phyloP scores from a whole-genome alignment of 2,113 vertebrate species.

The Antechinus flavipes region DNA sequence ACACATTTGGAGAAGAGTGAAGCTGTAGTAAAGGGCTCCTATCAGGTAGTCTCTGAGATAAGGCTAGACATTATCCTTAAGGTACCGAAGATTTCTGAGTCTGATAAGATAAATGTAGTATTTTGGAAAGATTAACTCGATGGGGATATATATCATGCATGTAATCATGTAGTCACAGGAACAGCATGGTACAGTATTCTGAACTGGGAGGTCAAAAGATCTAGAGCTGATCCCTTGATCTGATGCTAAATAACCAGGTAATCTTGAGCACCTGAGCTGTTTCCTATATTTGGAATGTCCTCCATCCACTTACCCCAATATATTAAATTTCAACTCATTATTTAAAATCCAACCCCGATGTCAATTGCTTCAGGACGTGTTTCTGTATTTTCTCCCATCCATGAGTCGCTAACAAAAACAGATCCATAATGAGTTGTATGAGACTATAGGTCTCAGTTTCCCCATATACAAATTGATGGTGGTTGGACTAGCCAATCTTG shows the following conservation, averaged over 20 bases:
- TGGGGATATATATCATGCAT: not conserved
- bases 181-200: not conserved
- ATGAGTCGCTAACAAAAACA: too few relatives aligned
- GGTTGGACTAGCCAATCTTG: too few relatives aligned
- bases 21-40: not conserved
- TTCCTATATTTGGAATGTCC: too few relatives aligned
- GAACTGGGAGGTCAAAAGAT: not conserved
- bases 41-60: not conserved
- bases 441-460: not conserved
- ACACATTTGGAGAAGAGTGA: not conserved
- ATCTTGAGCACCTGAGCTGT: not conserved
- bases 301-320: too few relatives aligned
- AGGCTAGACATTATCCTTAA: not conserved
- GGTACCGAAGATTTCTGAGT: not conserved
- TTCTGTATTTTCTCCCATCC: too few relatives aligned
- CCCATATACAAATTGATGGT: not conserved
- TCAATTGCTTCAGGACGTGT: too few relatives aligned
- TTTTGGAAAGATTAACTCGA: not conserved
- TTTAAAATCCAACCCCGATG: too few relatives aligned
- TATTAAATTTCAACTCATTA: too few relatives aligned
- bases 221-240: not conserved
- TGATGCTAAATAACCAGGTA: not conserved
- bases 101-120: not conserved
- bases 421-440: too few relatives aligned
- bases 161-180: not conserved